A percentile compares a stretch with the other conserved stretches of the same genome.
phyloP scores from a whole-genome alignment of 2,113 vertebrate genomes.

The Oryzias melastigma region DNA sequence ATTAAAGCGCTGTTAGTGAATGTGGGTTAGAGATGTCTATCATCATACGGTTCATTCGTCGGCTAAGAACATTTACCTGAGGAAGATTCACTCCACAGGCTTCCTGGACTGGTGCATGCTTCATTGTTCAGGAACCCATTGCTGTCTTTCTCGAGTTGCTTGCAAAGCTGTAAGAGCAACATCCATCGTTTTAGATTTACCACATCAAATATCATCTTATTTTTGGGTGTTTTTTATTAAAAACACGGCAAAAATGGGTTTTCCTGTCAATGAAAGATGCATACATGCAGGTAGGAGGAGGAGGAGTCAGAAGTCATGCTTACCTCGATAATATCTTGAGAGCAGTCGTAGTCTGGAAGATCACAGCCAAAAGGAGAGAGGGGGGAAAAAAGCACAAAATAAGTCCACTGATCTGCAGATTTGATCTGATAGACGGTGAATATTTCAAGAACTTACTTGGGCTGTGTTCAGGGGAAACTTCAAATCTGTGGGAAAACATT shows the following conservation, averaged over 20 bases:
- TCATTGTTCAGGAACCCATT: conserved; percentile 73
- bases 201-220: not conserved
- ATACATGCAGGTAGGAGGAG: conserved; percentile 24
- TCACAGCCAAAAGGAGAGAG: conserved; percentile 12
- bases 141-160: conserved; percentile 68
- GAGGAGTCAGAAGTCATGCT: conserved; percentile 26
- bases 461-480: conserved; percentile 72
- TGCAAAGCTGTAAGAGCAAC: conserved; percentile 71
- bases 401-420: not conserved
- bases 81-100: conserved; percentile 71
- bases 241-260: conserved; percentile 52
- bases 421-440: not conserved
- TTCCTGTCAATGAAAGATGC: conserved; percentile 70
- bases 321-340: conserved; percentile 71
- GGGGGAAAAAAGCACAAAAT: conserved; percentile 5
- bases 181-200: conserved; percentile 18
- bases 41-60: not conserved
- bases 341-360: conserved; percentile 38
- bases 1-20: conserved; percentile 15
- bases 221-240: not conserved
- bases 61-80: conserved; percentile 72
- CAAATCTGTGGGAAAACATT: conserved; percentile 40
- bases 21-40: too few species aligned
- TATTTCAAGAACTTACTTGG: conserved; percentile 49
- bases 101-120: conserved; percentile 67